These are phyloP conservation scores for Eupithecia subumbrata DNA, from an alignment of 2,888 invertebrate genomes.

Conservation along the genomic window DNA sequence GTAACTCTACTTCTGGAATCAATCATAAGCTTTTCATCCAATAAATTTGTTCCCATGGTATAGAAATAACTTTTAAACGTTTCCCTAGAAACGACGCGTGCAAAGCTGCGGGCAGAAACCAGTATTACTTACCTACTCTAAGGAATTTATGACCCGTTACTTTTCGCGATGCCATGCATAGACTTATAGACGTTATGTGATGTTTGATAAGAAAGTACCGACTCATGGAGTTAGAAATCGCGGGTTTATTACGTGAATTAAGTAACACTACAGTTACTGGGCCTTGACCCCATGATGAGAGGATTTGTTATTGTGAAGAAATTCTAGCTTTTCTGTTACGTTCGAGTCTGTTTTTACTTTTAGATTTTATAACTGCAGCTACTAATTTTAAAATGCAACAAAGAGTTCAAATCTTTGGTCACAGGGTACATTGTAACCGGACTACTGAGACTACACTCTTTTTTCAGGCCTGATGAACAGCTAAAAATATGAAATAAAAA, in stretches of 20 bases:
- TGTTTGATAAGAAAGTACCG: slow-evolving; percentile 26
- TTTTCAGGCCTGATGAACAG: too few species aligned
- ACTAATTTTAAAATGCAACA: neutral
- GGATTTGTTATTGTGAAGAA: slow-evolving; percentile 4
- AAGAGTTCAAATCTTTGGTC: neutral
- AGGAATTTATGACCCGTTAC: slow-evolving; percentile 22
- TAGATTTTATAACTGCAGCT: neutral
- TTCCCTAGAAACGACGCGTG: neutral
- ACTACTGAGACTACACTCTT: too few species aligned
- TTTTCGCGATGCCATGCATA: slow-evolving; percentile 14
- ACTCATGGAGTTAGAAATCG: slow-evolving; percentile 25
- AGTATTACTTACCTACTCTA: neutral
- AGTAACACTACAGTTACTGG: slow-evolving; percentile 13
- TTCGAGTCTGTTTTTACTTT: neutral
- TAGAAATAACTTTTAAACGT: neutral
- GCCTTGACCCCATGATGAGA: slow-evolving; percentile 23
- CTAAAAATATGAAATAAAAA: too few species aligned
- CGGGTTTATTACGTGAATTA: slow-evolving; percentile 21
- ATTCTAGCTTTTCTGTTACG: neutral
- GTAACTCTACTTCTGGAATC: neutral
- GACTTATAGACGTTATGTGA: slow-evolving; percentile 3
- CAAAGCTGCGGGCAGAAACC: neutral
- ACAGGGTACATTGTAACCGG: too few species aligned
- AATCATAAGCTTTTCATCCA: neutral
- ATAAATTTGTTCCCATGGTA: neutral